Percentiles rank a stretch among this genome's conserved stretches.
These are phyloP conservation scores for Bombus confusus DNA, from an alignment of 1,140 invertebrate species.

Conservation along the genomic window DNA sequence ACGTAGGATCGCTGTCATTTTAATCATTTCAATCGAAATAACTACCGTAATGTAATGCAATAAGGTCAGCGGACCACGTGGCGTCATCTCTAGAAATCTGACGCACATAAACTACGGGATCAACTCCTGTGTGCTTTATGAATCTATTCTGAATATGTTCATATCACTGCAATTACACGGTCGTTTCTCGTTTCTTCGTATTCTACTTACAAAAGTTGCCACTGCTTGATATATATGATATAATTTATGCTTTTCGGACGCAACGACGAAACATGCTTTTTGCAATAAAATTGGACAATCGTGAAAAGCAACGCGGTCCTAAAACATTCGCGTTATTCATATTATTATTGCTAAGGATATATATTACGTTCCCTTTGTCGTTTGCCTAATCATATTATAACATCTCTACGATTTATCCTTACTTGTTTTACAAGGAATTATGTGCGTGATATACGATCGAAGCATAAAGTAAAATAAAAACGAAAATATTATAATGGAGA, in stretches of 20 bases:
- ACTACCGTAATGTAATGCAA: conserved; percentile 4
- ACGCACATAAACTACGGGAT: conserved; percentile 7
- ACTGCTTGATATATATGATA: not conserved
- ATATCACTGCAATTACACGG: not conserved
- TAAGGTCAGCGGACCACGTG: conserved; percentile 33
- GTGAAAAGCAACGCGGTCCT: not conserved
- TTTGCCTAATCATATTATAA: not conserved
- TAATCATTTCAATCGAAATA: conserved; percentile 27
- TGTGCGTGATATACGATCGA: not conserved
- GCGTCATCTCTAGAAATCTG: conserved; percentile 33
- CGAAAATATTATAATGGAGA: not conserved
- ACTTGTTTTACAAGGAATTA: not conserved
- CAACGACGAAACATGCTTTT: not conserved
- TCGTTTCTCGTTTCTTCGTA: not conserved
- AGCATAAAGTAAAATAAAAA: not conserved
- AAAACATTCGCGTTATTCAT: not conserved
- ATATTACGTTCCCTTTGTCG: not conserved
- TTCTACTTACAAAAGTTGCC: not conserved
- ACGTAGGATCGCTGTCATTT: conserved; percentile 1
- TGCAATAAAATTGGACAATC: not conserved
- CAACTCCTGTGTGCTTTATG: too few species aligned
- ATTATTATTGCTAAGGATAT: not conserved
- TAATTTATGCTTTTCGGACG: too few species aligned
- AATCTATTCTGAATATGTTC: not conserved
- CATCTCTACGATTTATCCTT: not conserved